These are phyloP conservation scores for Tetrapedia diversipes DNA, from an alignment of 2,888 invertebrate genomes.

Conservation along the genomic window DNA sequence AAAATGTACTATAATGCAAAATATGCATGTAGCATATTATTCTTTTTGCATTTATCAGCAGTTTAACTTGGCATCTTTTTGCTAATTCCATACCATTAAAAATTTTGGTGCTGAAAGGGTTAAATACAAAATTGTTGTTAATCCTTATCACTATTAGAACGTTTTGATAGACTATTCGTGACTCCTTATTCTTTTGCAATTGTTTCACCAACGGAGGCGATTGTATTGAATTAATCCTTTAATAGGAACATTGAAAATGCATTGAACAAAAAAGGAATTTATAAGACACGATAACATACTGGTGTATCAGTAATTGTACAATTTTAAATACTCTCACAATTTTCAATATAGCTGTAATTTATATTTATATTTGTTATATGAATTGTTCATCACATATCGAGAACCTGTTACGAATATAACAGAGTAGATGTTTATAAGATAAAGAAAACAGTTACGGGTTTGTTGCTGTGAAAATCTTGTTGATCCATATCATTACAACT, in stretches of 20 bases:
- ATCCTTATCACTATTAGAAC: slow-evolving; percentile 29
- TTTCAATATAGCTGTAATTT: slow-evolving; percentile 61
- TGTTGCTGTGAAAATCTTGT: slow-evolving; percentile 15
- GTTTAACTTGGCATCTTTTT: slow-evolving; percentile 58
- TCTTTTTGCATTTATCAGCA: slow-evolving; percentile 63
- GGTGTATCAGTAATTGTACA: slow-evolving; percentile 36
- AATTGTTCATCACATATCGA: slow-evolving; percentile 53
- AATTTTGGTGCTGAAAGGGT: slow-evolving; percentile 65
- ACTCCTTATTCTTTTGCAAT: slow-evolving; percentile 27
- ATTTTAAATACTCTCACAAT: slow-evolving; percentile 33
- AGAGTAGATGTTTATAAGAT: slow-evolving; percentile 39
- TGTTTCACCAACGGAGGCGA: slow-evolving; percentile 2
- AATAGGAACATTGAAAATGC: slow-evolving; percentile 10
- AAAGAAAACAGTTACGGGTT: slow-evolving; percentile 20
- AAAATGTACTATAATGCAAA: slow-evolving; percentile 35
- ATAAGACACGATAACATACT: not conserved
- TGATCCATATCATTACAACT: not conserved
- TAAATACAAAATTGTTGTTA: slow-evolving; percentile 50
- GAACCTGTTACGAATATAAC: slow-evolving; percentile 30
- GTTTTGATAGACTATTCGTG: slow-evolving; percentile 22
- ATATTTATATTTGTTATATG: slow-evolving; percentile 69
- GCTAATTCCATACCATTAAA: slow-evolving; percentile 39
- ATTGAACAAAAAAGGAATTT: slow-evolving; percentile 11
- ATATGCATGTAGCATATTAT: slow-evolving; percentile 40
- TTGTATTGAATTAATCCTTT: slow-evolving; percentile 16